These are phyloP conservation scores for Gobionotothen gibberifrons DNA, from an alignment of 2,797 vertebrate genomes.

Conservation along the genomic window DNA sequence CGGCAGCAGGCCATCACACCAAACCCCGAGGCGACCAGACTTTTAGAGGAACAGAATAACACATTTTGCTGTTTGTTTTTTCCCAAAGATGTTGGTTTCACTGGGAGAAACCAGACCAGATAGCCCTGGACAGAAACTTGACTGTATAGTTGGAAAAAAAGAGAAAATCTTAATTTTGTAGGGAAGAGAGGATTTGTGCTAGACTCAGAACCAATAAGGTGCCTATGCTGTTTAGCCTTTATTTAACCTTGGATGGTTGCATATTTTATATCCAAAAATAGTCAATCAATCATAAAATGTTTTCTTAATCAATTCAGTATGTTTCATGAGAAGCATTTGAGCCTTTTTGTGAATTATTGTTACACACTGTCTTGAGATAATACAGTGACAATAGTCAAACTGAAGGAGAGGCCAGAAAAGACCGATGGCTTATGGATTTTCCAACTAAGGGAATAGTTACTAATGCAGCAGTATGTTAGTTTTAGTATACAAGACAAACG, in stretches of 20 bases:
- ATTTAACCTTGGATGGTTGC: constrained; percentile 11
- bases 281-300: neutral
- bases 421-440: constrained; percentile 19
- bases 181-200: neutral
- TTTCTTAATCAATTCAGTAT: no score
- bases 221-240: neutral
- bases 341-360: neutral
- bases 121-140: neutral
- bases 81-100: constrained; percentile 30
- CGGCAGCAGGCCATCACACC: constrained; percentile 27
- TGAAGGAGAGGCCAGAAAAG: neutral
- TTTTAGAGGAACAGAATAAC: constrained; percentile 26
- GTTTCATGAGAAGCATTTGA: neutral
- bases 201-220: neutral
- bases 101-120: constrained; percentile 18
- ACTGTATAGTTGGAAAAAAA: neutral
- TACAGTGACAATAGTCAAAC: neutral
- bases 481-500: constrained; percentile 15
- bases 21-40: constrained; percentile 22
- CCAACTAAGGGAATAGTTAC: neutral
- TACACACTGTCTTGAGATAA: neutral
- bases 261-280: neutral
- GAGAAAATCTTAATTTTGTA: constrained; percentile 9
- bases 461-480: constrained; percentile 1
- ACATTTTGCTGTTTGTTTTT: constrained; percentile 31